phyloP scores from a whole-genome alignment of 2,113 vertebrate species.

The Notiomystis cincta region DNA sequence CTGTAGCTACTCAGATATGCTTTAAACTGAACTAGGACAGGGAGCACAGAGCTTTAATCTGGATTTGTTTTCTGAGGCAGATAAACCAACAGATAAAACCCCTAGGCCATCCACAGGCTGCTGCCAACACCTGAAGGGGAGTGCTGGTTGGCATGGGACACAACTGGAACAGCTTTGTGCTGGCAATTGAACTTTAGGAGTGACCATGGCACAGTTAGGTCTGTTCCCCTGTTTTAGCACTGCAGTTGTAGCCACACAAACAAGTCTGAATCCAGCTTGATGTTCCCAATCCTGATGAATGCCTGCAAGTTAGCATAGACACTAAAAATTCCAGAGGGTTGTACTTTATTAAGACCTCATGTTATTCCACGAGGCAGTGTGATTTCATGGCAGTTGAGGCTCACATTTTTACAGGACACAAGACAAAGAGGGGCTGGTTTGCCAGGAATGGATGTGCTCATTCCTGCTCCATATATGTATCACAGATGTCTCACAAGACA shows the following conservation, averaged over 20 bases:
- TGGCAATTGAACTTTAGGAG: not conserved
- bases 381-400: not conserved
- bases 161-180: not conserved
- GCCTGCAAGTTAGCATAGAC: not conserved
- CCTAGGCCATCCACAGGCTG: not conserved
- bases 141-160: not conserved
- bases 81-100: not conserved
- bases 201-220: accelerated
- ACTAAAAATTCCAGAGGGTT: not conserved
- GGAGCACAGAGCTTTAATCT: not conserved
- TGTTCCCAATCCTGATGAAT: not conserved
- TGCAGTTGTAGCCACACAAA: not conserved
- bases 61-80: not conserved
- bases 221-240: not conserved
- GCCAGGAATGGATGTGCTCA: constrained; percentile 8
- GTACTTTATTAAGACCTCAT: not conserved
- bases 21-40: not conserved
- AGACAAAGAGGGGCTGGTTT: not conserved
- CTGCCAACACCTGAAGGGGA: not conserved
- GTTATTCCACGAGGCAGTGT: not conserved
- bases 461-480: not conserved
- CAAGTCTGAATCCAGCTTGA: not conserved
- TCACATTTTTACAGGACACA: not conserved
- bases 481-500: constrained; percentile 13
- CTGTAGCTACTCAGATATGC: not conserved